phyloP scores from a whole-genome alignment of 1,140 invertebrate species.

The Lepidurus couesii region DNA sequence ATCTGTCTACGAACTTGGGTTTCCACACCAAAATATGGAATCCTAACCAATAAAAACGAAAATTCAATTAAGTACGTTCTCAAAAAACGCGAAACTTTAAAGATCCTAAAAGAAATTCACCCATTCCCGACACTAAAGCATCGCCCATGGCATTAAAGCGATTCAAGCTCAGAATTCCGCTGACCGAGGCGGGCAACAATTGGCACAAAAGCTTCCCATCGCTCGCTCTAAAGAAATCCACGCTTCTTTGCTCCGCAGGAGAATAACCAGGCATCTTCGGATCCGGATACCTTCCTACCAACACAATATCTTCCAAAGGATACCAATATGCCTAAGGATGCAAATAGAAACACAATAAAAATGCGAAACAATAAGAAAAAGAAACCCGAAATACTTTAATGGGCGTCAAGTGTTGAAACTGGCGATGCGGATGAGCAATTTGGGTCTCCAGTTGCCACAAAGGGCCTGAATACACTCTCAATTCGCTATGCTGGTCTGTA shows the following conservation, averaged over 20 bases:
- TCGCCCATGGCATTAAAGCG: constrained; percentile 41
- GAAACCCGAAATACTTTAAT: constrained; percentile 43
- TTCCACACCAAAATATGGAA: constrained; percentile 29
- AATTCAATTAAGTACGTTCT: not conserved
- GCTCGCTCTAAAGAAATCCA: constrained; percentile 44
- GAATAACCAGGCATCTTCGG: constrained; percentile 38
- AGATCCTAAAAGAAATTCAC: constrained; percentile 36
- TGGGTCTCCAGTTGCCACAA: constrained; percentile 42
- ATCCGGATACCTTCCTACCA: constrained; percentile 45
- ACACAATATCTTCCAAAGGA: constrained; percentile 44
- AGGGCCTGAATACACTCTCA: constrained; percentile 43
- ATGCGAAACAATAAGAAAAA: constrained; percentile 9
- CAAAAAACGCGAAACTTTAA: not conserved
- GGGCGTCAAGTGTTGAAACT: constrained; percentile 46
- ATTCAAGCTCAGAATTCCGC: constrained; percentile 43
- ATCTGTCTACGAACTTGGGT: constrained; percentile 24
- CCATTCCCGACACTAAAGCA: constrained; percentile 41
- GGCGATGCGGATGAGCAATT: constrained; percentile 45
- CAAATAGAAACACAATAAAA: constrained; percentile 24
- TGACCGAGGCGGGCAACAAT: constrained; percentile 37
- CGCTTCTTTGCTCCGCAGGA: constrained; percentile 39
- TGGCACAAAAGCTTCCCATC: constrained; percentile 41
- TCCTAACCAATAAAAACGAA: not conserved
- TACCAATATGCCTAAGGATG: constrained; percentile 45
- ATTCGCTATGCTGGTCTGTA: constrained; percentile 44